Percentiles rank a stretch among this genome's conserved stretches.
Evolutionary conservation across 2,888 invertebrate species (phyloP).

Genomic region (Aphidius colemani): DNA sequence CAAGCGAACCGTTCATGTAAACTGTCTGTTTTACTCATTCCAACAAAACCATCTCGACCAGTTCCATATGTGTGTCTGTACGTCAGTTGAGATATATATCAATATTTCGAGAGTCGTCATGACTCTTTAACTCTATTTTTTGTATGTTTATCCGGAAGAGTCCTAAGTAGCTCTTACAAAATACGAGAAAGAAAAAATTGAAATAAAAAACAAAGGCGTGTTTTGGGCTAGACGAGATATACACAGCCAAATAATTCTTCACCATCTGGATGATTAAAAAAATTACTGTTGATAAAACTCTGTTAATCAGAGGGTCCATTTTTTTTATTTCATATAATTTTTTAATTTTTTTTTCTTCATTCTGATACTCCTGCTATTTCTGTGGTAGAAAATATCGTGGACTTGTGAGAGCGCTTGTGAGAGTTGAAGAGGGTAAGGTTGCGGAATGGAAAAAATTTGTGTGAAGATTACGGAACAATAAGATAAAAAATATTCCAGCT

Average conservation of each 20-base stretch:
- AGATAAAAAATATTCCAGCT: no score
- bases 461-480: no score
- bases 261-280: slow-evolving; percentile 44
- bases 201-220: no score
- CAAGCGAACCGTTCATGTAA: slow-evolving; percentile 47
- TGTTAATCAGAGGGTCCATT: slow-evolving; percentile 3
- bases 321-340: not conserved
- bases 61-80: not conserved
- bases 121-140: slow-evolving; percentile 23
- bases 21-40: slow-evolving; percentile 42
- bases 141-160: slow-evolving; percentile 44
- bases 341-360: not conserved
- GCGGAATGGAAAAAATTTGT: not conserved
- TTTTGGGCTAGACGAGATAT: no score
- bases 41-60: slow-evolving; percentile 46
- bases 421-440: not conserved
- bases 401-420: not conserved
- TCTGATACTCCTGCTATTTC: not conserved
- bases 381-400: slow-evolving; percentile 5
- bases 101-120: not conserved
- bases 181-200: slow-evolving; percentile 21
- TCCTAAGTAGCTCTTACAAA: slow-evolving; percentile 37
- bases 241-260: slow-evolving; percentile 18
- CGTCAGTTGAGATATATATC: not conserved
- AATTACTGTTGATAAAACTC: slow-evolving; percentile 26